Conservation (phyloP, 2,797 vertebrate genomes). For the Spea hammondii region DNA sequence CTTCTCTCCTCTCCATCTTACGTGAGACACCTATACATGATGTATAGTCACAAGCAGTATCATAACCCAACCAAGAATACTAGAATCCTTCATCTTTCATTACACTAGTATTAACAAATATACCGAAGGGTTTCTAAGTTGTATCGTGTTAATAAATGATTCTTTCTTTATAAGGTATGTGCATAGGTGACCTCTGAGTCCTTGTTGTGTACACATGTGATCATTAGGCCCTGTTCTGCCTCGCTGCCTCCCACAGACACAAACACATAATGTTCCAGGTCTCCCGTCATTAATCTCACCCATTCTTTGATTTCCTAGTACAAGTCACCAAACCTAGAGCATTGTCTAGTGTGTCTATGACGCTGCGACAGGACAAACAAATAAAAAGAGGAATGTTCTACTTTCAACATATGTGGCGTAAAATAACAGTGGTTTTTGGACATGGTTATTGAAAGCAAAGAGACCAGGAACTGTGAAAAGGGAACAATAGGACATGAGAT, state of each 20-base stretch:
- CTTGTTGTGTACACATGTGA: constrained; percentile 39
- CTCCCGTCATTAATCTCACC: constrained; percentile 43
- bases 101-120: neutral
- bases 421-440: neutral
- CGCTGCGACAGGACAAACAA: no score
- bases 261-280: constrained; percentile 48
- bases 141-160: neutral
- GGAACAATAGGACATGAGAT: neutral
- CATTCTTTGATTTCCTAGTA: constrained; percentile 22
- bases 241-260: constrained; percentile 38
- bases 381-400: no score
- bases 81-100: no score
- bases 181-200: constrained; percentile 36
- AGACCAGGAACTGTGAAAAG: neutral
- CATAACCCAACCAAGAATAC: no score
- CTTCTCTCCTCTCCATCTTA: neutral
- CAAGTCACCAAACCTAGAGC: neutral
- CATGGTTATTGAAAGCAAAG: neutral
- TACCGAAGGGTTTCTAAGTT: neutral
- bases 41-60: no score
- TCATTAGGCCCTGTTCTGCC: constrained; percentile 9
- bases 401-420: no score
- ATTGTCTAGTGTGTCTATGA: neutral
- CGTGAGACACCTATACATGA: neutral
- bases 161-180: constrained; percentile 14